A percentile compares a stretch with the other conserved stretches of the same genome.
Evolutionary conservation across 2,113 vertebrate genomes (phyloP).

Genomic region (Chaetura pelagica): DNA sequence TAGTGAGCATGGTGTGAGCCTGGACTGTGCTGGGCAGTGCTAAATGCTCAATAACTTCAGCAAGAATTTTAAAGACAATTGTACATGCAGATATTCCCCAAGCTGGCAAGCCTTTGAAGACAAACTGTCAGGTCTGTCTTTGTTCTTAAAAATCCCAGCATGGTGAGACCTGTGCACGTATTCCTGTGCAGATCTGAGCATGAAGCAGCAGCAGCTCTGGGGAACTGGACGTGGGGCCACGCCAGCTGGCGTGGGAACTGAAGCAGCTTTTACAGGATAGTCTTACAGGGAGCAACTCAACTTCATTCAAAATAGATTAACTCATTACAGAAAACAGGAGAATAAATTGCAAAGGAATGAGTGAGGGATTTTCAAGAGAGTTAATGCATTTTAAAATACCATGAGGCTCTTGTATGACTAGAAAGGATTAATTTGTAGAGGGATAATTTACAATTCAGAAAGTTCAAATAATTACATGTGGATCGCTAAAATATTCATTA

Average conservation of each 20-base stretch:
- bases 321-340: background rate
- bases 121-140: background rate
- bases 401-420: background rate
- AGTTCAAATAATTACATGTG: constrained; percentile 41
- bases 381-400: background rate
- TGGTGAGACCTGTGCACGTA: background rate
- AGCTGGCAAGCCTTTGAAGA: background rate
- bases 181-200: background rate
- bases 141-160: background rate
- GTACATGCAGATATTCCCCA: background rate
- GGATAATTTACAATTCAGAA: background rate
- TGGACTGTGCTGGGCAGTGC: background rate
- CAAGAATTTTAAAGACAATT: background rate
- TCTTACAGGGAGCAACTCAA: background rate
- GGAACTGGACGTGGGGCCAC: background rate
- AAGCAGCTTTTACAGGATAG: background rate
- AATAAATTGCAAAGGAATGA: background rate
- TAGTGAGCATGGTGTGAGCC: background rate
- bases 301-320: constrained; percentile 28
- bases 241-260: background rate
- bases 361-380: background rate
- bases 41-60: background rate
- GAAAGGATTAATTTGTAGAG: constrained; percentile 4
- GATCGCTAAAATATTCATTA: background rate
- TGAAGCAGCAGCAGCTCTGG: accelerated